Evolutionary conservation across 2,888 invertebrate genomes (phyloP), one percentile per base, ranked within the genome.

Genomic region (Sminthurides aquaticus): DNA sequence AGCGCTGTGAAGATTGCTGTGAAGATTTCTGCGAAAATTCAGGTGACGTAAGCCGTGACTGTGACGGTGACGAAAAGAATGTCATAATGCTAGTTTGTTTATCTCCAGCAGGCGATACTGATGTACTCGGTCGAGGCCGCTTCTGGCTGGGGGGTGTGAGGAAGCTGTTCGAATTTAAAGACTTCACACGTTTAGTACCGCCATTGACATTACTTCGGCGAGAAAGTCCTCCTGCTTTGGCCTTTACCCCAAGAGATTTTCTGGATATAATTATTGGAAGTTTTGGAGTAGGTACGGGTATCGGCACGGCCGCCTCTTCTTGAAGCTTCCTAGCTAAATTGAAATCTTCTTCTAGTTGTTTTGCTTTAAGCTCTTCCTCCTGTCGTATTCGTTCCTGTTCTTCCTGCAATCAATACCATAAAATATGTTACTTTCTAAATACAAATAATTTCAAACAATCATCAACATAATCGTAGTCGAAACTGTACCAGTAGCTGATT

Each of bases 301-400:
- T n/a, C n/a, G 43, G 43, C 15, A 11, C 15, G 5, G 43, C 43
- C 15, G 15, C 8, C 43, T 34, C 43, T 11, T 55, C 25, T 29
- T 55, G 55, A 22, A 62, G 55, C 29, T 34, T 1, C 3, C n/a
- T 0, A 18, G 62, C 62, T 8, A 62, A 8, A 43, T 56, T 62
- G 20, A 34, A 18, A 20, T 62, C 62, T 48, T 55, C 43, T 25
- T 56, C 56, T 18, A 56, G 55, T 26, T 62, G 62, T 11, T 11
- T 8, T 1, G 24, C 5, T 28, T 34, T 27, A 2, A 3, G 2
- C 22, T 34, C 2, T 5, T 8, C 28, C 2, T 58, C 24, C 29
- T 25, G 22, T 27, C n/a, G 27, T 2, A 61, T 2, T 1, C 22
- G 20, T 29, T 61, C 54, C 20, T 29, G 34, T 22, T 61, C 28